Percentiles rank a stretch among this genome's conserved stretches.
These are phyloP conservation scores for Cynoglossus semilaevis DNA, from an alignment of 2,113 vertebrate genomes.

Conservation along the genomic window DNA sequence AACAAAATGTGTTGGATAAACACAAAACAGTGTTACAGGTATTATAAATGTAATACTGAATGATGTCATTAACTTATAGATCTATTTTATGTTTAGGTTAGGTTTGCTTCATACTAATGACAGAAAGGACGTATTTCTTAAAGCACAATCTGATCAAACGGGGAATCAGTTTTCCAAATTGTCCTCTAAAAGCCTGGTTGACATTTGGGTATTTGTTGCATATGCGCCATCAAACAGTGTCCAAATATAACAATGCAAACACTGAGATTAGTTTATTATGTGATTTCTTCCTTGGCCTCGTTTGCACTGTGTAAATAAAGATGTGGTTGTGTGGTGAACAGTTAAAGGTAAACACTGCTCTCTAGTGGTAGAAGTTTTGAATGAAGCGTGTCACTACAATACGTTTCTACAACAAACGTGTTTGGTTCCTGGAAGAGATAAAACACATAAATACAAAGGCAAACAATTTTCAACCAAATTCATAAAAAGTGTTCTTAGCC, in stretches of 20 bases:
- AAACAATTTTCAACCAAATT: too few species aligned
- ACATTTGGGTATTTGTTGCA: slow-evolving; percentile 34
- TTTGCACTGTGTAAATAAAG: slow-evolving; percentile 45
- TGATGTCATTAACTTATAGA: not conserved
- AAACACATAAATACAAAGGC: not conserved
- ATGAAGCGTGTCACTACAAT: not conserved
- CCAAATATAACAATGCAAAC: slow-evolving; percentile 53
- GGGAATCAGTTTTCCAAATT: slow-evolving; percentile 27
- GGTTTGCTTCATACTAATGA: slow-evolving; percentile 38
- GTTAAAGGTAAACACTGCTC: slow-evolving; percentile 21
- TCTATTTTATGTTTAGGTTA: slow-evolving; percentile 3
- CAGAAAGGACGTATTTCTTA: too few species aligned
- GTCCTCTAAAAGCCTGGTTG: slow-evolving; percentile 27
- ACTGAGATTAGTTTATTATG: slow-evolving; percentile 54
- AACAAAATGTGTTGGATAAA: too few species aligned
- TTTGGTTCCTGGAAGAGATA: not conserved
- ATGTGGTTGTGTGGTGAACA: slow-evolving; percentile 8
- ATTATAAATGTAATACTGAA: too few species aligned
- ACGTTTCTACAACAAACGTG: too few species aligned
- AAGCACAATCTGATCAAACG: slow-evolving; percentile 44
- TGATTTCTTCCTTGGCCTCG: slow-evolving; percentile 57
- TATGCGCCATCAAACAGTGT: slow-evolving; percentile 52
- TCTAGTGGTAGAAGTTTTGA: slow-evolving; percentile 27
- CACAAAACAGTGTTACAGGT: too few species aligned
- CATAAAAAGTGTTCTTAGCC: too few species aligned